Base-by-base conservation (phyloP, 2,797 vertebrate genomes). In the Psittacula derbiana region DNA sequence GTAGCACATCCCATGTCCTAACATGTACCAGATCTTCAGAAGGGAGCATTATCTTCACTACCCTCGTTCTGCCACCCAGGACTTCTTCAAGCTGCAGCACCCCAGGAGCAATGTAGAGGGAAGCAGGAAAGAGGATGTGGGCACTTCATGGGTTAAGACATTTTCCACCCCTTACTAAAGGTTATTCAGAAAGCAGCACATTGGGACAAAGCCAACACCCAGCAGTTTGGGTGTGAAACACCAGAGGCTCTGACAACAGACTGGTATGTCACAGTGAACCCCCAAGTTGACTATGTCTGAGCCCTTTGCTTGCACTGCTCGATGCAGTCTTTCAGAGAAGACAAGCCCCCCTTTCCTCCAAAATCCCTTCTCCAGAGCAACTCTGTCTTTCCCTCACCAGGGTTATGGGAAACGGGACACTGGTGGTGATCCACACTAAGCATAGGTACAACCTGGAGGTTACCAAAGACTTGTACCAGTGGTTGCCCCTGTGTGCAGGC, bases 321-420 rank as follows among this genome's bases (percentile, higher is more conserved):
- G 0, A 46, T 0, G 1, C 6, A 4, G 1, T 24, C n/a, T n/a
- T 40, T 46, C 14, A 41, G 38, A 73, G 31, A 5, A 52, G 44
- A 47, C 0, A 8, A 44, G n/a, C 20, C 10, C 8, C 13, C 27
- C 12, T 24, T 23, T 80, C 28, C 61, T 55, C 33, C 62, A 62
- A 80, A 89, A 88, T 57, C 62, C 50, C 36, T 36, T 17, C 52
- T 81, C 21, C n/a, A 41, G 16, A 49, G 49, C n/a, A 88, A 31
- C 38, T 55, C 25, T 2, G 7, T 8, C 21, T 55, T 80, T 92
- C 44, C 44, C 5, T 62, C 5, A 0, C 23, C 38, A 10, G 14
- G 10, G 8, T 52, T 73, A 66, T 2, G 16, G 31, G 64, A 73
- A 43, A 52, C 8, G 5, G 52, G 57, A 46, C 5, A 5, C 41